Evolutionary conservation across 2,113 vertebrate genomes (phyloP).

Genomic region (Polypterus bichir): DNA sequence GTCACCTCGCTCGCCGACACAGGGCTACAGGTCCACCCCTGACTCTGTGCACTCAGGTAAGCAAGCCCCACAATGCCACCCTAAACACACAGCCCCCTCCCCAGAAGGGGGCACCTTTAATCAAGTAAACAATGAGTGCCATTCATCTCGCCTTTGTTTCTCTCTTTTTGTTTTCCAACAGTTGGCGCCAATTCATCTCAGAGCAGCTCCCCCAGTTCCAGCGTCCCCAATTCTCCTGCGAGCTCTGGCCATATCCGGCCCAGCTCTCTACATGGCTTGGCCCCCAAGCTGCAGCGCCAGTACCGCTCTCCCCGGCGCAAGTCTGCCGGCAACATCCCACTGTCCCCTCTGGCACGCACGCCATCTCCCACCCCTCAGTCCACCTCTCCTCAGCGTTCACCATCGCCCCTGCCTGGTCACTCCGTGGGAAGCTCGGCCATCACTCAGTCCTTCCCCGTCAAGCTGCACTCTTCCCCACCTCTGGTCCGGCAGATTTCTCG

Average conservation of each 20-base stretch:
- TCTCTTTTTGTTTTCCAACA: constrained; percentile 24
- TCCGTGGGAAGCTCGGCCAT: constrained; percentile 42
- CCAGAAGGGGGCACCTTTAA: too few relatives aligned
- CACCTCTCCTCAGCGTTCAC: constrained; percentile 82
- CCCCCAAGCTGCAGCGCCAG: constrained; percentile 89
- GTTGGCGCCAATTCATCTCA: constrained; percentile 88
- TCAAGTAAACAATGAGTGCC: not conserved
- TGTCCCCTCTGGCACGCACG: constrained; percentile 87
- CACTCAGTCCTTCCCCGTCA: constrained; percentile 69
- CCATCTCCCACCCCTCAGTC: constrained; percentile 82
- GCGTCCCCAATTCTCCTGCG: constrained; percentile 87
- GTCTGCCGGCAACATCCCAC: constrained; percentile 88
- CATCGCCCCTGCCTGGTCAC: constrained; percentile 72
- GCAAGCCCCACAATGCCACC: constrained; percentile 8
- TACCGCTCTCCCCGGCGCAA: constrained; percentile 89
- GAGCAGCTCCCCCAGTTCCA: constrained; percentile 94
- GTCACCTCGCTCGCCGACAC: constrained; percentile 84
- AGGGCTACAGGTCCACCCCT: constrained; percentile 73
- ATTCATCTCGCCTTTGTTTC: not conserved
- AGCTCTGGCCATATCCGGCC: constrained; percentile 89
- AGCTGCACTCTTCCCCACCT: constrained; percentile 83
- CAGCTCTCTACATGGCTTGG: constrained; percentile 85
- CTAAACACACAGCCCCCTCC: not conserved
- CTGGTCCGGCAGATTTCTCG: constrained; percentile 77
- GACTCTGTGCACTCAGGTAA: constrained; percentile 82